Conservation (phyloP, 2,797 vertebrate species). For the Florisuga fusca region DNA sequence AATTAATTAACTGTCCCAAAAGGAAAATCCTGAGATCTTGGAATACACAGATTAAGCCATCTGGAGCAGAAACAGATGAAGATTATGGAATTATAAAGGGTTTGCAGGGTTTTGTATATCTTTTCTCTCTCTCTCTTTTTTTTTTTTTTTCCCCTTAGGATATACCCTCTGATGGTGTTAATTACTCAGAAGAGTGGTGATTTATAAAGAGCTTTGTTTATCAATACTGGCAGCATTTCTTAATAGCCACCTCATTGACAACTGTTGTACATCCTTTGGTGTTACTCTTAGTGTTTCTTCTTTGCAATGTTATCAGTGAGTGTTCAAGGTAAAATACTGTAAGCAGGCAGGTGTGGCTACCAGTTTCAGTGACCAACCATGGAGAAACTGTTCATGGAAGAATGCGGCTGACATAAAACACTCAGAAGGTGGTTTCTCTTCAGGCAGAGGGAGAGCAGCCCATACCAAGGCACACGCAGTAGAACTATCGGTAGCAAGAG, state of each 20-base stretch:
- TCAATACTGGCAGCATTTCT: not conserved
- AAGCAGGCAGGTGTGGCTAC: not conserved
- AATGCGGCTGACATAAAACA: not conserved
- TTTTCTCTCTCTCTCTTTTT: not conserved
- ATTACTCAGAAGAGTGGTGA: not conserved
- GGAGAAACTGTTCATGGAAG: not conserved
- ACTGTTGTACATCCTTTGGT: not conserved
- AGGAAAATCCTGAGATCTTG: not conserved
- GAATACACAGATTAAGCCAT: not conserved
- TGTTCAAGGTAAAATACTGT: not conserved
- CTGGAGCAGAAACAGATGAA: not conserved
- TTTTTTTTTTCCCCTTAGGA: not conserved
- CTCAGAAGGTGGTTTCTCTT: not conserved
- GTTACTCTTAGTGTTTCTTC: not conserved
- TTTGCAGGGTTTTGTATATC: fast-evolving
- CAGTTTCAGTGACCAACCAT: not conserved
- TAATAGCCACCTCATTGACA: not conserved
- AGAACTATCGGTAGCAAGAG: not conserved
- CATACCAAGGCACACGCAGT: fast-evolving
- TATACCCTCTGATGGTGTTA: not conserved
- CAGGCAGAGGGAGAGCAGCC: not conserved
- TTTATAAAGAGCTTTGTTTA: not conserved
- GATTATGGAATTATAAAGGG: not conserved
- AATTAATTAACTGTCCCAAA: not conserved
- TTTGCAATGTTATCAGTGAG: not conserved